These are phyloP conservation scores for Cantharis nigra DNA, from an alignment of 2,888 invertebrate species.

Conservation along the genomic window DNA sequence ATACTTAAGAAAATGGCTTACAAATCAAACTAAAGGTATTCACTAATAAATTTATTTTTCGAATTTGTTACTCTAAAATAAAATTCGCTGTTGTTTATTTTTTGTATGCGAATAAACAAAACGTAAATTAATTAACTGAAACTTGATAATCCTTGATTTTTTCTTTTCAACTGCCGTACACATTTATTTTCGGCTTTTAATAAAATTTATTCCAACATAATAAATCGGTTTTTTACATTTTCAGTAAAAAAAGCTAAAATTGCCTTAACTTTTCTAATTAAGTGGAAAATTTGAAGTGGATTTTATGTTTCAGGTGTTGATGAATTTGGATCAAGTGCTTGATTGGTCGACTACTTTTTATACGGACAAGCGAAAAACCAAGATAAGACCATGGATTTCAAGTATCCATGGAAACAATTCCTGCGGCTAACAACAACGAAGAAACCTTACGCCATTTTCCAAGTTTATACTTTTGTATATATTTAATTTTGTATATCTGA, in stretches of 20 bases:
- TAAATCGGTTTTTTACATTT: neutral
- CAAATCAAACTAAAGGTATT: neutral
- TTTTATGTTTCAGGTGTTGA: neutral
- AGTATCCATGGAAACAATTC: slow-evolving; percentile 37
- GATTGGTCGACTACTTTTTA: neutral
- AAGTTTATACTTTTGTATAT: slow-evolving; percentile 34
- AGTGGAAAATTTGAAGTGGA: neutral
- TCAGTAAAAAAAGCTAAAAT: neutral
- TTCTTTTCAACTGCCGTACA: neutral
- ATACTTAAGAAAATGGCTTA: neutral
- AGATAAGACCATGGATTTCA: slow-evolving; percentile 6
- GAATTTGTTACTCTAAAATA: neutral
- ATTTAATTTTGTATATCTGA: slow-evolving; percentile 31
- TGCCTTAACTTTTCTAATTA: neutral
- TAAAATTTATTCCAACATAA: neutral
- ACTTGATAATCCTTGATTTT: neutral
- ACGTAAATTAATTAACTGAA: neutral
- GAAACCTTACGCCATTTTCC: slow-evolving; percentile 41
- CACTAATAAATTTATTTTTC: neutral
- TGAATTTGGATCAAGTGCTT: neutral
- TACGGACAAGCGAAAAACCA: neutral
- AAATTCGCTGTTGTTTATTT: neutral
- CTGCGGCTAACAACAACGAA: slow-evolving; percentile 41
- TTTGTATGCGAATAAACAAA: neutral
- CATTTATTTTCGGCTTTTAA: neutral